phyloP scores from a whole-genome alignment of 64 coral and sea anemone genomes.

The Acropora tenuis region DNA sequence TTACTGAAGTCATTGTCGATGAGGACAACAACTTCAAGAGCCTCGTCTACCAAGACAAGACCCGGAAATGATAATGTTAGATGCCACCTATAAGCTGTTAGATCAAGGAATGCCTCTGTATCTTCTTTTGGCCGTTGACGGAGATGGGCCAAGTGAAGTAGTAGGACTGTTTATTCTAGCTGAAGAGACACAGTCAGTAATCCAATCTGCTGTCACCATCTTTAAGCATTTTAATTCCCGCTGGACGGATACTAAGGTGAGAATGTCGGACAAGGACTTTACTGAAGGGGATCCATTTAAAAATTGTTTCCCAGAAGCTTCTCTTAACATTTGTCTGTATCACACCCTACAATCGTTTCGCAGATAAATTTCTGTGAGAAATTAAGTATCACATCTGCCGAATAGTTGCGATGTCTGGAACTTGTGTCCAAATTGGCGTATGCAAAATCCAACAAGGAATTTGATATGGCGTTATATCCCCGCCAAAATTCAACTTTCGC shows the following conservation, averaged over 20 bases:
- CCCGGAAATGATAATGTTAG: slow-evolving; percentile 35
- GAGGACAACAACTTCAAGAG: slow-evolving; percentile 34
- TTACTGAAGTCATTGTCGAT: slow-evolving; percentile 31
- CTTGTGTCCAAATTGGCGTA: slow-evolving; percentile 18
- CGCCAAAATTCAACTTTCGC: too few species aligned
- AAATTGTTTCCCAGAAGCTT: slow-evolving; percentile 37
- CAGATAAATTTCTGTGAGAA: slow-evolving; percentile 43
- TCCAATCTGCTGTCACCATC: slow-evolving; percentile 1
- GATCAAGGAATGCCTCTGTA: slow-evolving; percentile 35
- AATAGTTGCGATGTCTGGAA: slow-evolving; percentile 44
- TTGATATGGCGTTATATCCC: not conserved
- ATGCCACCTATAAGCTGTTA: slow-evolving; percentile 50
- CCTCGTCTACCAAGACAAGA: slow-evolving; percentile 1
- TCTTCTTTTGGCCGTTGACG: slow-evolving; percentile 1
- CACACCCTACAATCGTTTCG: slow-evolving; percentile 14
- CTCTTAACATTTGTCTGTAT: slow-evolving; percentile 25
- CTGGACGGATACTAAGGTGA: slow-evolving; percentile 30
- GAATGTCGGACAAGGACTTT: slow-evolving; percentile 57
- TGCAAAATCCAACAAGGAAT: slow-evolving; percentile 20
- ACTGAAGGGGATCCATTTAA: slow-evolving; percentile 39
- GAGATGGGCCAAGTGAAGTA: slow-evolving; percentile 5
- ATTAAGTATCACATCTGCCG: slow-evolving; percentile 30
- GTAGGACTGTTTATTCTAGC: slow-evolving; percentile 29
- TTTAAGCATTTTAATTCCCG: slow-evolving; percentile 25
- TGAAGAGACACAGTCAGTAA: slow-evolving; percentile 33